Evolutionary conservation across 2,797 vertebrate species (phyloP).

Genomic region (Falco rusticolus): DNA sequence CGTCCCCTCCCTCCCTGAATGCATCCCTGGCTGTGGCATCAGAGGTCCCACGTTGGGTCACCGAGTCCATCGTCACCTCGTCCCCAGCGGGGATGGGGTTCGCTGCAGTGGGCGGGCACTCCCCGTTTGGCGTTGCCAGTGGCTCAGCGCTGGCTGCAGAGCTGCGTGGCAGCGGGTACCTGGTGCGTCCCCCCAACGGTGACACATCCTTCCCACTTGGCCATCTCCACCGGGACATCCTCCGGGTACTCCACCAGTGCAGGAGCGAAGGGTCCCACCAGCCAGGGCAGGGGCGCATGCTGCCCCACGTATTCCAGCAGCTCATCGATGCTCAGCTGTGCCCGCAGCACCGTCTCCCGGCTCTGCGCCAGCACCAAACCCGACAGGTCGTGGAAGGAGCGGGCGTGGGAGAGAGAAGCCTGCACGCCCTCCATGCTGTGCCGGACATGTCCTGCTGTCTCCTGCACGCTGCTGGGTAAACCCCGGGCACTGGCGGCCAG

Average conservation of each 20-base stretch:
- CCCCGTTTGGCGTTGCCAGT: rapidly evolving
- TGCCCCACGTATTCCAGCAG: slow-evolving; percentile 87
- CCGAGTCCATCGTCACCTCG: rapidly evolving
- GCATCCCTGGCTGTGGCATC: rapidly evolving
- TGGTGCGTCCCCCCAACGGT: neutral
- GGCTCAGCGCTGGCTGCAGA: neutral
- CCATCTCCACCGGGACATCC: neutral
- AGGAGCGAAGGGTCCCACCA: slow-evolving; percentile 91
- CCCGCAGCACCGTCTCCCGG: slow-evolving; percentile 74
- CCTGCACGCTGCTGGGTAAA: slow-evolving; percentile 62
- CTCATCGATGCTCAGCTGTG: slow-evolving; percentile 81
- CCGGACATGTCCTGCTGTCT: slow-evolving; percentile 78
- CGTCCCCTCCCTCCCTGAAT: neutral
- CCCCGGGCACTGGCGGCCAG: slow-evolving; percentile 50
- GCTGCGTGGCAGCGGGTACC: rapidly evolving
- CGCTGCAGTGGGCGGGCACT: rapidly evolving
- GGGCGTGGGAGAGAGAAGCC: slow-evolving; percentile 75
- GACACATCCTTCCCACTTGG: slow-evolving; percentile 52
- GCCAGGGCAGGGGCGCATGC: slow-evolving; percentile 88
- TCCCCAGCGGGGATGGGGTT: rapidly evolving
- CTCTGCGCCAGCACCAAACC: slow-evolving; percentile 80
- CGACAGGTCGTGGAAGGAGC: slow-evolving; percentile 80
- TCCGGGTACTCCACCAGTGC: slow-evolving; percentile 40
- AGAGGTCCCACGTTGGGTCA: rapidly evolving
- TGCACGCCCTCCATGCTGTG: slow-evolving; percentile 82